phyloP scores from a whole-genome alignment of 2,113 vertebrate species.

The Macaca nemestrina region DNA sequence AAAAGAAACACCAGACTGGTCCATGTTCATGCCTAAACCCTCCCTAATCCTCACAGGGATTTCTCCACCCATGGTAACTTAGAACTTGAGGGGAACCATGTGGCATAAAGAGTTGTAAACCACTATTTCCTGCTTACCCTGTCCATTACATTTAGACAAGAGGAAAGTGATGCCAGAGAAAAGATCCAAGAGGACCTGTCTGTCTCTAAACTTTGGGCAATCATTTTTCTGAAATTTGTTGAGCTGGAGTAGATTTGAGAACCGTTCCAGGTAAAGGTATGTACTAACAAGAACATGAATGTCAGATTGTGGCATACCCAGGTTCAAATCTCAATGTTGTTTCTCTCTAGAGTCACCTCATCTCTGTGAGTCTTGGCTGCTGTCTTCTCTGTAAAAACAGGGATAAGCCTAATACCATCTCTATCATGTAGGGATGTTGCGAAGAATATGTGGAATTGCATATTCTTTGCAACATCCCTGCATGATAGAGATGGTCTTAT shows the following conservation, averaged over 20 bases:
- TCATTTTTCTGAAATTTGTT: background rate
- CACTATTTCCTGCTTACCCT: background rate
- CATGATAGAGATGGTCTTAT: no score
- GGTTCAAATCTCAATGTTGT: background rate
- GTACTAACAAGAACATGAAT: background rate
- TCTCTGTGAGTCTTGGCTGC: background rate
- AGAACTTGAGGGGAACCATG: background rate
- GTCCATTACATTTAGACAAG: background rate
- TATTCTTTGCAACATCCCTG: no score
- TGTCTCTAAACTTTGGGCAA: background rate
- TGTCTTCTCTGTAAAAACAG: background rate
- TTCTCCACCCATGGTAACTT: background rate
- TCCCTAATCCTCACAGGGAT: background rate
- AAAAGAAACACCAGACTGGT: background rate
- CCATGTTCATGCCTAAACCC: background rate
- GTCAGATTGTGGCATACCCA: background rate
- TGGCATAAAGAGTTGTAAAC: background rate
- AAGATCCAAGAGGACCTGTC: background rate
- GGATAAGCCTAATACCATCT: background rate
- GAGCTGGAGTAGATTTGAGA: background rate
- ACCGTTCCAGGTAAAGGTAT: background rate
- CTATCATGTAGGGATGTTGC: background rate
- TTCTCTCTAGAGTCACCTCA: background rate
- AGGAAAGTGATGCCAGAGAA: background rate
- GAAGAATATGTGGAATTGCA: background rate